These are phyloP conservation scores for Orthonyx spaldingii DNA, from an alignment of 2,113 vertebrate genomes.

Conservation along the genomic window DNA sequence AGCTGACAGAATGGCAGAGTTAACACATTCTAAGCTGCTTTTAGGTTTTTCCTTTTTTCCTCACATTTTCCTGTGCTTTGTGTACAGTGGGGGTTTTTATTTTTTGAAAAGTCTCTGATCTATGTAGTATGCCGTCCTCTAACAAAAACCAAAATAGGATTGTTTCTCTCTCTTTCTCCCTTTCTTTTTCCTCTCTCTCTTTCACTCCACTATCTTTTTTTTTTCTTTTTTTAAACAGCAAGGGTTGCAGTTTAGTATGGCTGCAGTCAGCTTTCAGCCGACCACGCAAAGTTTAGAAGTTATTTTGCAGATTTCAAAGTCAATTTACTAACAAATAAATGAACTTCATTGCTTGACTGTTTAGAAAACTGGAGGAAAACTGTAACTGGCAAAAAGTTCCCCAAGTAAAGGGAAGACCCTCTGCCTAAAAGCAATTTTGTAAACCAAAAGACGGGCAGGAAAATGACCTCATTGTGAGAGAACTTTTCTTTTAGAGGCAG, in stretches of 20 bases:
- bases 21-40: constrained; percentile 89
- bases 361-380: neutral
- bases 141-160: constrained; percentile 80
- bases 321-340: neutral
- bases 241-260: neutral
- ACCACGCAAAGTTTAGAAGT: neutral
- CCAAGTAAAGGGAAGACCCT: neutral
- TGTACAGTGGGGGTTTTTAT: constrained; percentile 83
- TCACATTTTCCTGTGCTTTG: constrained; percentile 86
- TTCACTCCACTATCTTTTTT: constrained; percentile 38
- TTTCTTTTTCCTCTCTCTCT: constrained; percentile 55
- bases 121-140: constrained; percentile 79
- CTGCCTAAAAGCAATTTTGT: constrained; percentile 26
- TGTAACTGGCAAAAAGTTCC: neutral
- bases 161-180: constrained; percentile 75
- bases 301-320: constrained; percentile 13
- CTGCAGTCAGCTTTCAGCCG: neutral
- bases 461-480: constrained; percentile 7
- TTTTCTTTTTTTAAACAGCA: neutral
- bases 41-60: constrained; percentile 73
- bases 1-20: constrained; percentile 86
- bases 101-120: constrained; percentile 84
- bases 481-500: constrained; percentile 41
- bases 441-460: neutral
- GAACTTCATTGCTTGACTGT: neutral